A percentile compares a stretch with the other conserved stretches of the same genome.
Evolutionary conservation across 2,797 vertebrate genomes (phyloP).

Genomic region (Anguilla anguilla): DNA sequence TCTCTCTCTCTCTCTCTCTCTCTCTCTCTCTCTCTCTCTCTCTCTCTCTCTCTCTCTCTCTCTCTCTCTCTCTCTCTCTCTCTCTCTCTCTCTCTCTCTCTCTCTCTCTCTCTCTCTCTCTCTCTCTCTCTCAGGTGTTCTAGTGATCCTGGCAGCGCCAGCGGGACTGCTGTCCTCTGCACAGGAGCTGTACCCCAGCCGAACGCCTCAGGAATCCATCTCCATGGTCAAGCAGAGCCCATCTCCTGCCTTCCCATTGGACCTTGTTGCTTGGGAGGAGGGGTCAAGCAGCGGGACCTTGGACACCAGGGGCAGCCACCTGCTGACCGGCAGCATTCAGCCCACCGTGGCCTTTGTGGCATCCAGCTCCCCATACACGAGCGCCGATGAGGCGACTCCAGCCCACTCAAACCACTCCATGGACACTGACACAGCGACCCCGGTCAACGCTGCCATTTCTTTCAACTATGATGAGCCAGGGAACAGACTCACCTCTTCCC

Average conservation of each 20-base stretch:
- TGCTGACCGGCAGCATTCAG: slow-evolving; percentile 42
- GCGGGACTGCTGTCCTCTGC: slow-evolving; percentile 83
- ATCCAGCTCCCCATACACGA: slow-evolving; percentile 43
- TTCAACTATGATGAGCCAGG: neutral
- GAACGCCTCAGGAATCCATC: slow-evolving; percentile 74
- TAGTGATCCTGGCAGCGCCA: slow-evolving; percentile 89
- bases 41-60: no score
- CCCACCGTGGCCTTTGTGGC: slow-evolving; percentile 41
- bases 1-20: neutral
- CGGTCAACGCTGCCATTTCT: neutral
- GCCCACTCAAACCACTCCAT: slow-evolving; percentile 44
- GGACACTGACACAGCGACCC: neutral
- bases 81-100: neutral
- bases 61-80: slow-evolving; percentile 10
- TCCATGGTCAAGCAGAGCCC: slow-evolving; percentile 69
- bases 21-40: slow-evolving; percentile 28
- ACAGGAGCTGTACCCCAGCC: slow-evolving; percentile 78
- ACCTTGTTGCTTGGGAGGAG: slow-evolving; percentile 56
- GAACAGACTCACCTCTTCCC: no score
- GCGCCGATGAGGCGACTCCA: slow-evolving; percentile 49
- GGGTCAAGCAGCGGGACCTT: slow-evolving; percentile 70
- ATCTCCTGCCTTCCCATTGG: slow-evolving; percentile 41
- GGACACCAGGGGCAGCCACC: slow-evolving; percentile 43
- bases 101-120: slow-evolving; percentile 23
- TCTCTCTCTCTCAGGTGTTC: slow-evolving; percentile 76